Conservation (phyloP, 2,113 vertebrate genomes). For the Carollia perspicillata region DNA sequence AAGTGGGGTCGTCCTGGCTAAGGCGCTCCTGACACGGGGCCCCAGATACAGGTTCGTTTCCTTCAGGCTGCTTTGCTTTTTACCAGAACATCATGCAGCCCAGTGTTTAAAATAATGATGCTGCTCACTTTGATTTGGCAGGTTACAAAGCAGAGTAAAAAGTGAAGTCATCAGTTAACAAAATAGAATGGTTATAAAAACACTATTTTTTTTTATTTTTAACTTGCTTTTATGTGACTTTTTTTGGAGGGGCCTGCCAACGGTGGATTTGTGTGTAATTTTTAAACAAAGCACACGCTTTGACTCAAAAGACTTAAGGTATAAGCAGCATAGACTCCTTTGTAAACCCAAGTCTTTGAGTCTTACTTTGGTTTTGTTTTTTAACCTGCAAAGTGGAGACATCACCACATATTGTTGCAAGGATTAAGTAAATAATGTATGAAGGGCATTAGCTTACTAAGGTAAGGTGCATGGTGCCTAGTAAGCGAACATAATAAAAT, state of each 20-base stretch:
- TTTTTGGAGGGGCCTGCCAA: neutral
- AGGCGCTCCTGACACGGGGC: neutral
- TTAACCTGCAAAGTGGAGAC: neutral
- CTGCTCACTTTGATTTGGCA: constrained; percentile 5
- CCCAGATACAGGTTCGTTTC: neutral
- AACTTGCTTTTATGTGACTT: neutral
- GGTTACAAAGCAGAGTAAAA: constrained; percentile 44
- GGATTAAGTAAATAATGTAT: neutral
- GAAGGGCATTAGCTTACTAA: neutral
- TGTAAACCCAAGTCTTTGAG: neutral
- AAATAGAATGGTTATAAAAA: constrained; percentile 1
- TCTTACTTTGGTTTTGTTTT: neutral
- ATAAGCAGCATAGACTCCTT: neutral
- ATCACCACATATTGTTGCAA: neutral
- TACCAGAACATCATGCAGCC: neutral
- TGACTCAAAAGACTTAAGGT: neutral
- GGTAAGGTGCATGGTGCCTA: neutral
- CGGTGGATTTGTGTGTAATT: neutral
- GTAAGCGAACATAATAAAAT: neutral
- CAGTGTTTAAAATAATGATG: constrained; percentile 32
- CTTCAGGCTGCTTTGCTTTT: constrained; percentile 1
- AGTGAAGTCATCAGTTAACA: constrained; percentile 5
- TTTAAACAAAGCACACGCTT: neutral
- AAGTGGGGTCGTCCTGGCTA: neutral
- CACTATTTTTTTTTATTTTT: constrained; percentile 1